Conservation (phyloP, 2,797 vertebrate genomes). For the Lophius americanus region DNA sequence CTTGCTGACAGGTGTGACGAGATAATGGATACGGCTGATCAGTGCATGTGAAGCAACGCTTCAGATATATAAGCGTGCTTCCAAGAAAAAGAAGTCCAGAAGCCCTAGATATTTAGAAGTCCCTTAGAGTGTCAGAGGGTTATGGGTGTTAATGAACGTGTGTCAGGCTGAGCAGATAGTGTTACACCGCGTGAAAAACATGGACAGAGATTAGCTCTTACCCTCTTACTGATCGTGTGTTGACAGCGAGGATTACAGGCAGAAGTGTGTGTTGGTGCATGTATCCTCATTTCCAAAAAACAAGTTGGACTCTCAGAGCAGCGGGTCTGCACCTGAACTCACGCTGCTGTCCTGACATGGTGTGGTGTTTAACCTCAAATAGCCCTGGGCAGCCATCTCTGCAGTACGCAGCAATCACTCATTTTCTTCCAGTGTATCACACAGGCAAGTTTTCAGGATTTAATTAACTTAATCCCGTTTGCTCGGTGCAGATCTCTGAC, state of each 20-base stretch:
- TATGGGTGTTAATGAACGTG: conserved; percentile 42
- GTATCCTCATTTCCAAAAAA: conserved; percentile 9
- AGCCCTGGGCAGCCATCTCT: conserved; percentile 25
- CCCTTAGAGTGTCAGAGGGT: conserved; percentile 18
- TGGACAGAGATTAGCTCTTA: conserved; percentile 7
- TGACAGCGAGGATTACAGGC: conserved; percentile 18
- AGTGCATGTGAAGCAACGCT: background rate
- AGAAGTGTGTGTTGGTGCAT: background rate
- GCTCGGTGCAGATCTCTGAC: conserved; percentile 24
- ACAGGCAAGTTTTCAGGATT: conserved; percentile 25
- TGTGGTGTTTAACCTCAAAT: conserved; percentile 32
- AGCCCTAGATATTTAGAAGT: conserved; percentile 47
- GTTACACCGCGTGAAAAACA: conserved; percentile 37
- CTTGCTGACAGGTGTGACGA: too few species aligned
- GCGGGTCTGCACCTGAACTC: conserved; percentile 11
- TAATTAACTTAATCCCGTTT: conserved; percentile 30
- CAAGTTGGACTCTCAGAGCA: conserved; percentile 14
- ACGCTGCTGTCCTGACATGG: conserved; percentile 8
- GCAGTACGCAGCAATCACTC: conserved; percentile 31
- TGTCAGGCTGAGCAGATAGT: conserved; percentile 33
- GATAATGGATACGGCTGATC: too few species aligned
- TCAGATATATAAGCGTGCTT: conserved; percentile 8
- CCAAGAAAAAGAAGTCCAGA: conserved; percentile 37
- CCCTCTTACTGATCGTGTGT: conserved; percentile 18
- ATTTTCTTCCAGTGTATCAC: conserved; percentile 29